A percentile compares a stretch with the other conserved stretches of the same genome.
These are phyloP conservation scores for Anarrhichthys ocellatus DNA, from an alignment of 2,113 vertebrate species.

Conservation along the genomic window DNA sequence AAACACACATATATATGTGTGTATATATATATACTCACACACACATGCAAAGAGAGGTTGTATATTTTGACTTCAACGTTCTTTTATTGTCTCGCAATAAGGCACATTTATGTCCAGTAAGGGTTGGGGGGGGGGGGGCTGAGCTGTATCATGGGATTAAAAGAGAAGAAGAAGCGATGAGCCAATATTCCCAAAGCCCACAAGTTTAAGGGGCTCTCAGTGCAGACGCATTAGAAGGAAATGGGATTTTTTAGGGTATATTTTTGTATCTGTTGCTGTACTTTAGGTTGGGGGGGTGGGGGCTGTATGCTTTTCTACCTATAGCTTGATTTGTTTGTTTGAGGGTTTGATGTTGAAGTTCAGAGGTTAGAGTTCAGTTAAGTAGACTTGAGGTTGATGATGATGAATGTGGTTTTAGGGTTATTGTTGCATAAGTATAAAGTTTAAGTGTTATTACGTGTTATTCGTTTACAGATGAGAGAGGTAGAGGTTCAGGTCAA, in stretches of 20 bases:
- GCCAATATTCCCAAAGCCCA: slow-evolving; percentile 41
- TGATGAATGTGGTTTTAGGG: slow-evolving; percentile 10
- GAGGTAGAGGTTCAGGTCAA: slow-evolving; percentile 8
- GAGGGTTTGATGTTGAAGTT: not conserved
- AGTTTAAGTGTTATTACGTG: slow-evolving; percentile 4
- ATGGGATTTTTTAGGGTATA: slow-evolving; percentile 2
- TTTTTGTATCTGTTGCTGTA: not conserved
- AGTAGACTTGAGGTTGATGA: not conserved
- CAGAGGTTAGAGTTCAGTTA: not conserved
- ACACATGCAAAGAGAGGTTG: slow-evolving; percentile 69
- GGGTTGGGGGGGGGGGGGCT: slow-evolving; percentile 26
- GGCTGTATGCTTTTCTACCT: not conserved
- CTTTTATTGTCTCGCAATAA: slow-evolving; percentile 71
- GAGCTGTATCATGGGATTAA: slow-evolving; percentile 58
- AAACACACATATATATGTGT: slow-evolving; percentile 25
- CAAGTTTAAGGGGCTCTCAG: slow-evolving; percentile 43
- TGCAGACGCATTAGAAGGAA: slow-evolving; percentile 25
- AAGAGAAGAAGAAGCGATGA: slow-evolving; percentile 42
- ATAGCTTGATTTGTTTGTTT: slow-evolving; percentile 9
- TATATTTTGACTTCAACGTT: slow-evolving; percentile 79
- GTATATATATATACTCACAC: slow-evolving; percentile 20
- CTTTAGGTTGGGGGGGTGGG: not conserved
- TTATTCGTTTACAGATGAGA: not conserved
- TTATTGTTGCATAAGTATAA: not conserved
- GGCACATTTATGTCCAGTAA: slow-evolving; percentile 58